Conservation (phyloP, 2,888 invertebrate genomes). For the Desoria tigrina region DNA sequence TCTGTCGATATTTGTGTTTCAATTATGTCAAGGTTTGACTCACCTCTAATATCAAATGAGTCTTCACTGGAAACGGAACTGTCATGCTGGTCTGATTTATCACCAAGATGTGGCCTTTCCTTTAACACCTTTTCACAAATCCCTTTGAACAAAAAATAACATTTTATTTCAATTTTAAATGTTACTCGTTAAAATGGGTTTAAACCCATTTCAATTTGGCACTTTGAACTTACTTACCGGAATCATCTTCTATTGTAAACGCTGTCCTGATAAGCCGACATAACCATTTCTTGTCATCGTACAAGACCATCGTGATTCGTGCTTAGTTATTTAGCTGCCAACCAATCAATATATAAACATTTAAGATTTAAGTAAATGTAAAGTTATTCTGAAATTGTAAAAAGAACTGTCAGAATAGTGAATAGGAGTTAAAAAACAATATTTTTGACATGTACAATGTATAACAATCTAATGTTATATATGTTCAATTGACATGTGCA, state of each 20-base stretch:
- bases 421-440: no score
- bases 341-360: neutral
- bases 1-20: no score
- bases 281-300: constrained; percentile 90
- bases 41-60: constrained; percentile 52
- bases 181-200: constrained; percentile 2
- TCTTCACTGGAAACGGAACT: constrained; percentile 50
- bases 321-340: constrained; percentile 22
- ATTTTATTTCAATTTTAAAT: no score
- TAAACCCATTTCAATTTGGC: neutral
- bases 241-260: constrained; percentile 93
- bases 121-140: constrained; percentile 52
- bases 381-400: no score
- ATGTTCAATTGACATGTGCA: no score
- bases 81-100: constrained; percentile 37
- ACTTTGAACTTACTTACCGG: constrained; percentile 60
- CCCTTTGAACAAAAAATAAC: constrained; percentile 33
- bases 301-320: constrained; percentile 92
- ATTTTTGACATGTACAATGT: no score
- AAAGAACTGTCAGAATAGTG: no score
- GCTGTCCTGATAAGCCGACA: constrained; percentile 90
- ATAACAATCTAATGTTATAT: no score
- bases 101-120: constrained; percentile 46
- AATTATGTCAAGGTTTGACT: no score
- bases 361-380: neutral